A percentile compares a stretch with the other conserved stretches of the same genome.
phyloP scores from a whole-genome alignment of 1,140 invertebrate species.

The Aphaenogaster ashmeadi region DNA sequence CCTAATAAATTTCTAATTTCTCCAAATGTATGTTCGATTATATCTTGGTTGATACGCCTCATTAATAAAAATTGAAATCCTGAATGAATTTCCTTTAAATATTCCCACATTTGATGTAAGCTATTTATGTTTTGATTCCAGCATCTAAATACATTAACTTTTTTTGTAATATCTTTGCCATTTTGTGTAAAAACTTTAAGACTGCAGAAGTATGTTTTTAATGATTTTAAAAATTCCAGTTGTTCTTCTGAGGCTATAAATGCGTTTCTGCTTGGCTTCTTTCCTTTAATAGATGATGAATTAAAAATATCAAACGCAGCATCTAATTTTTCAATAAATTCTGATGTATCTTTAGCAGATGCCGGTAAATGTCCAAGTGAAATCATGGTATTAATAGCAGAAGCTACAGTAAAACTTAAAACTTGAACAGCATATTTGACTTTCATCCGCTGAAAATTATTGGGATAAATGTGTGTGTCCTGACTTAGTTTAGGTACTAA shows the following conservation, averaged over 20 bases:
- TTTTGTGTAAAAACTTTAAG: slow-evolving; percentile 13
- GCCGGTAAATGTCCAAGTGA: not conserved
- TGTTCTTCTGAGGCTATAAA: slow-evolving; percentile 11
- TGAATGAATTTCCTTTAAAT: slow-evolving; percentile 8
- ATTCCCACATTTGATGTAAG: slow-evolving; percentile 12
- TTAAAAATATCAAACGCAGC: slow-evolving; percentile 26
- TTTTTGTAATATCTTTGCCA: slow-evolving; percentile 18
- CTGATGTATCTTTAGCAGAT: slow-evolving; percentile 35
- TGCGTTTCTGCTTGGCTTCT: not conserved
- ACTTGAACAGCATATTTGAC: slow-evolving; percentile 20
- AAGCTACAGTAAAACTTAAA: slow-evolving; percentile 31
- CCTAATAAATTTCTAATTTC: slow-evolving; percentile 23
- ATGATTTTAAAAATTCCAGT: not conserved
- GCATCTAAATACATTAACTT: slow-evolving; percentile 25
- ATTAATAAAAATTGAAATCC: slow-evolving; percentile 18
- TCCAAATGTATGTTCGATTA: slow-evolving; percentile 9
- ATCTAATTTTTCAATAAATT: slow-evolving; percentile 28
- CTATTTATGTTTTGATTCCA: slow-evolving; percentile 28
- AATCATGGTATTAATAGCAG: not conserved
- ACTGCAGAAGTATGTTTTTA: slow-evolving; percentile 19
- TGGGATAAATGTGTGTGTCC: slow-evolving; percentile 7
- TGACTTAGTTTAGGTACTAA: slow-evolving; percentile 15
- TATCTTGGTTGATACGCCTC: not conserved
- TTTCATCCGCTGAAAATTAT: slow-evolving; percentile 39
- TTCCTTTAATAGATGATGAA: not conserved